Evolutionary conservation across 2,888 invertebrate genomes (phyloP), one percentile per base, ranked within the genome.

Genomic region (Aporophyla nigra): DNA sequence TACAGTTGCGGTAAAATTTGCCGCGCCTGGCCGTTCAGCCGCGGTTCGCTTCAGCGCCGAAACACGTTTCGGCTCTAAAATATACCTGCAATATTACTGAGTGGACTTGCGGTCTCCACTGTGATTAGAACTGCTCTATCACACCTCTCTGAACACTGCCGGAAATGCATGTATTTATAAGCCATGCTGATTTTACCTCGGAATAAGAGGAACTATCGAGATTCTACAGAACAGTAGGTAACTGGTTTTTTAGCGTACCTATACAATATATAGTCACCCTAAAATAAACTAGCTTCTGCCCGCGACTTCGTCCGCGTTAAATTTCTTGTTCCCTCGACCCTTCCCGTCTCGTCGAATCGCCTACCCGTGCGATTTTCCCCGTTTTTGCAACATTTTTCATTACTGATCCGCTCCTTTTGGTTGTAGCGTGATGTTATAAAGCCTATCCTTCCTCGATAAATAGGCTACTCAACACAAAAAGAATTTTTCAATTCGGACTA

Each of bases 21-120:
- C 51, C 59, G 54, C 67, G 40, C 56, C 27, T 33, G 10, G 59
- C 27, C 62, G 70, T 24, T 46, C 65, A 65, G 58, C 56, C 71
- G 73, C 68, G 76, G 56, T 58, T 71, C 81, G 67, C 54, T 78
- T 63, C 66, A 46, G 54, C 68, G 53, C 71, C 73, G 84, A 69
- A 84, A 80, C 81, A 80, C 80, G 71, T 71, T 73, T 68, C 27
- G 71, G 71, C 56, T 84, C 83, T 74, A 80, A 83, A 80, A 80
- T 69, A 76, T 58, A 73, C 81, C 63, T 80, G 81, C 77, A 62
- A 74, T 81, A 74, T 71, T 76, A 76, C 62, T 24, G 80, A 58
- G 43, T 51, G 62, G 80, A 67, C 53, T 63, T 76, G 82, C 21
- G 82, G 82, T 75, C 27, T 1, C 4, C 67, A 49, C 59, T 69